Base-by-base conservation (phyloP, 23 tunicate genomes). In the Clavelina lepadiformis region DNA sequence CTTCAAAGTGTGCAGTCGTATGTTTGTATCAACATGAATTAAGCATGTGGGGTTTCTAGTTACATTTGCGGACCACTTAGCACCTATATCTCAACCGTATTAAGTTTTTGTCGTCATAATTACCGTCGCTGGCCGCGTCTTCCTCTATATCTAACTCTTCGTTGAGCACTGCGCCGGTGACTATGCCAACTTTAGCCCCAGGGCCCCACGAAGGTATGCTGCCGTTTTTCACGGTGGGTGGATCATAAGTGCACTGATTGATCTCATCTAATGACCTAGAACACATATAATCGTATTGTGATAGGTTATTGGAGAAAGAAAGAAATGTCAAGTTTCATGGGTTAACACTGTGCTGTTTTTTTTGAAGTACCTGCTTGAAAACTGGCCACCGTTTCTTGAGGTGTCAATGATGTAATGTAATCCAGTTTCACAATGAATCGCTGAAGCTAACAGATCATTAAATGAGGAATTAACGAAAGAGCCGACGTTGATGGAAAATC, bases 401-500 rank as follows among this genome's bases (percentile, higher is more conserved):
- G 98, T 93, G 65, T 93, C 98, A 59, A 93, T 73, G 46, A 93
- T 73, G 61, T 69, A 93, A 84, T 93, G 93, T 37, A 71, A 46
- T 47, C 98, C 98, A 31, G 98, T 93, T 37, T 79, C 83, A 62
- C 98, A 93, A 46, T 80, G 91, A 63, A 93, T 78, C 63, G 74
- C 88, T 3, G 77, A 64, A 37, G 98, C 98, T 13, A 93, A 65
- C 34, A 72, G 86, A 26, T 74, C 62, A 61, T 93, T 93, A 38
- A 63, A 93, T 0, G 98, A 73, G 38, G 74, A 61, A 75, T 93
- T 93, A 28, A 93, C 98, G 56, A 93, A 93, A 19, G 98, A 93
- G 19, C 98, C 98, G 71, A 93, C 98, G 46, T 93, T 93, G 25
- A 93, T 79, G 34, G 98, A 72, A 45, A 93, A 93, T 20, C 96